A percentile compares a stretch with the other conserved stretches of the same genome.
Conservation (phyloP, 2,113 vertebrate species). For the Nerophis lumbriciformis region DNA sequence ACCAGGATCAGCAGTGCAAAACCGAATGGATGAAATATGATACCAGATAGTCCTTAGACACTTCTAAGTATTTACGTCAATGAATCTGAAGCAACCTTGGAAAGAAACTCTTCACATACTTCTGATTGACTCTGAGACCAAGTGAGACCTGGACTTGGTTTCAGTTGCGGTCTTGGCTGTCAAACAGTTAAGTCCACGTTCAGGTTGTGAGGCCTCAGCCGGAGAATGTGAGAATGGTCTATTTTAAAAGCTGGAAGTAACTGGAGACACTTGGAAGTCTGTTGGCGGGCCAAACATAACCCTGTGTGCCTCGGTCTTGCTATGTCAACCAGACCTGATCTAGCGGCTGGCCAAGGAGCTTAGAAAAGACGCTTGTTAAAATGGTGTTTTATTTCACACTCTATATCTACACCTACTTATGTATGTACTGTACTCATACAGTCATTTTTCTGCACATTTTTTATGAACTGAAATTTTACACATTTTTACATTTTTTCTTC, state of each 20-base stretch:
- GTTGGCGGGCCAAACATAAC: conserved; percentile 52
- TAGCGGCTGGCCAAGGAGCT: neutral
- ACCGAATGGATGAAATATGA: too few relatives aligned
- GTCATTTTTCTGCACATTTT: too few relatives aligned
- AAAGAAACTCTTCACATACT: too few relatives aligned
- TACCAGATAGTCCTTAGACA: neutral
- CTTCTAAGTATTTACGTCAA: too few relatives aligned
- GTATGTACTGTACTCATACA: too few relatives aligned
- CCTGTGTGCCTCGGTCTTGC: conserved; percentile 33
- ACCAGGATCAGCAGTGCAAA: too few relatives aligned
- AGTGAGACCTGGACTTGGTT: neutral
- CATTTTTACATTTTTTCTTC: too few relatives aligned
- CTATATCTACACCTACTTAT: neutral
- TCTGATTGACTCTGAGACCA: too few relatives aligned
- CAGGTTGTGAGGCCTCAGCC: conserved; percentile 21
- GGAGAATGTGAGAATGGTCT: conserved; percentile 57
- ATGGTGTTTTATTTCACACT: neutral
- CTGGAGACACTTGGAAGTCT: conserved; percentile 57
- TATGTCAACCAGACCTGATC: conserved; percentile 20
- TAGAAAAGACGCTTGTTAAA: neutral
- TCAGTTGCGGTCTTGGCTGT: neutral
- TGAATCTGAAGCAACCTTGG: too few relatives aligned
- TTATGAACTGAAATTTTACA: too few relatives aligned
- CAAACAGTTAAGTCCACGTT: conserved; percentile 6
- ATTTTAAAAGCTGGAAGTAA: conserved; percentile 72